Percentiles rank a stretch among this genome's conserved stretches.
Conservation (phyloP, 2,888 invertebrate genomes). For the Drosophila glabriapex region DNA sequence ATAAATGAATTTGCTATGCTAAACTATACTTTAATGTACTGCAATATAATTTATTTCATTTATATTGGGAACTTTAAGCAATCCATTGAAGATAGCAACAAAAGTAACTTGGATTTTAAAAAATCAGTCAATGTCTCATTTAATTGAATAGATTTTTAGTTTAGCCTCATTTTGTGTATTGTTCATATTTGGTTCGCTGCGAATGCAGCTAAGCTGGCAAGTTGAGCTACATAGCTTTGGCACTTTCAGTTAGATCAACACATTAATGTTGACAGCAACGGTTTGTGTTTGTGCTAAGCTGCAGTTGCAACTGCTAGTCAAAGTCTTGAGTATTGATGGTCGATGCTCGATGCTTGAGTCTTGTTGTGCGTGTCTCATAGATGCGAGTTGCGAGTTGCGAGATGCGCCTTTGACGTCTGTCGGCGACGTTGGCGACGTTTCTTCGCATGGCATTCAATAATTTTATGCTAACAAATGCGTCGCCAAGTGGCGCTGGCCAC, state of each 20-base stretch:
- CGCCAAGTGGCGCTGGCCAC: conserved; percentile 73
- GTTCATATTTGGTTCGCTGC: background rate
- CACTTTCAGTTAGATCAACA: conserved; percentile 49
- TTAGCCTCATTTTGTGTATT: background rate
- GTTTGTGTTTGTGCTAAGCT: conserved; percentile 56
- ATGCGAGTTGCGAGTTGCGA: conserved; percentile 68
- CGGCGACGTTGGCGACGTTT: conserved; percentile 69
- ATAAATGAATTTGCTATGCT: too few relatives aligned
- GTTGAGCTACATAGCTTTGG: conserved; percentile 18
- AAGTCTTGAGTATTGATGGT: conserved; percentile 13
- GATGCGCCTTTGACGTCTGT: conserved; percentile 76
- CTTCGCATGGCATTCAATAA: conserved; percentile 80
- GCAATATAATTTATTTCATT: background rate
- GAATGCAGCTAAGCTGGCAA: background rate
- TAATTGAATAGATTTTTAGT: background rate
- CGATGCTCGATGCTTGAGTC: conserved; percentile 10
- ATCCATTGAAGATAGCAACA: background rate
- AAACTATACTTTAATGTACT: too few relatives aligned
- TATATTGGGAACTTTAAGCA: background rate
- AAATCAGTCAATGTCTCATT: background rate
- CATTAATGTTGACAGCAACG: conserved; percentile 62
- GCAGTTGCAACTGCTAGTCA: conserved; percentile 34
- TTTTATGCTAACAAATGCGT: conserved; percentile 85
- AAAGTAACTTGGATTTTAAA: too few relatives aligned
- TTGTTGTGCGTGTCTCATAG: conserved; percentile 68